These are phyloP conservation scores for Rhorus exstirpatorius DNA, from an alignment of 2,888 invertebrate genomes.

Conservation along the genomic window DNA sequence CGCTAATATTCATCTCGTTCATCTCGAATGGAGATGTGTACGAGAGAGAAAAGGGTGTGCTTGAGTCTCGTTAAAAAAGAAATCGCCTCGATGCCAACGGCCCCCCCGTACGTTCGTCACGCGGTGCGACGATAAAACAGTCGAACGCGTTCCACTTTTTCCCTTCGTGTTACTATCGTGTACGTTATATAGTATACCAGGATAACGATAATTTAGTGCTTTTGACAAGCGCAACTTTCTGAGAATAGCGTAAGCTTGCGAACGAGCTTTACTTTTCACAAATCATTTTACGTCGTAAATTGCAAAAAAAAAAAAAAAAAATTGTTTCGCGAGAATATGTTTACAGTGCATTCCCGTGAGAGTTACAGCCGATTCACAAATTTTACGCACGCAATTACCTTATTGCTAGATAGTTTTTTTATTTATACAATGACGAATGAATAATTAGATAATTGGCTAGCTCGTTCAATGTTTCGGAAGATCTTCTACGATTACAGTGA, in stretches of 20 bases:
- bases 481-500: no score
- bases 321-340: background rate
- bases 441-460: no score
- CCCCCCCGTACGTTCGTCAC: slow-evolving; percentile 35
- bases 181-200: background rate
- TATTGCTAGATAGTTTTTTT: no score
- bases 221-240: slow-evolving; percentile 34
- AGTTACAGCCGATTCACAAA: no score
- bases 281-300: slow-evolving; percentile 48
- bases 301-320: slow-evolving; percentile 6
- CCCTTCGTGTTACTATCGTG: background rate
- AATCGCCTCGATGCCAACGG: background rate
- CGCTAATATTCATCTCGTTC: slow-evolving; percentile 60
- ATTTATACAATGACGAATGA: no score
- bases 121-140: slow-evolving; percentile 57
- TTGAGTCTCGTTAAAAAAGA: slow-evolving; percentile 53
- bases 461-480: no score
- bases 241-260: slow-evolving; percentile 37
- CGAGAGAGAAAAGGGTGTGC: background rate
- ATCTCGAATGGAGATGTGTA: slow-evolving; percentile 1
- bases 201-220: slow-evolving; percentile 35
- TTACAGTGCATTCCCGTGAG: no score
- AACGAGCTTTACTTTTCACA: slow-evolving; percentile 11
- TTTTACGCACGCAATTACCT: no score
- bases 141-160: slow-evolving; percentile 46